Base-by-base conservation (phyloP, 2,113 vertebrate species). In the Phylloscopus trochilus region DNA sequence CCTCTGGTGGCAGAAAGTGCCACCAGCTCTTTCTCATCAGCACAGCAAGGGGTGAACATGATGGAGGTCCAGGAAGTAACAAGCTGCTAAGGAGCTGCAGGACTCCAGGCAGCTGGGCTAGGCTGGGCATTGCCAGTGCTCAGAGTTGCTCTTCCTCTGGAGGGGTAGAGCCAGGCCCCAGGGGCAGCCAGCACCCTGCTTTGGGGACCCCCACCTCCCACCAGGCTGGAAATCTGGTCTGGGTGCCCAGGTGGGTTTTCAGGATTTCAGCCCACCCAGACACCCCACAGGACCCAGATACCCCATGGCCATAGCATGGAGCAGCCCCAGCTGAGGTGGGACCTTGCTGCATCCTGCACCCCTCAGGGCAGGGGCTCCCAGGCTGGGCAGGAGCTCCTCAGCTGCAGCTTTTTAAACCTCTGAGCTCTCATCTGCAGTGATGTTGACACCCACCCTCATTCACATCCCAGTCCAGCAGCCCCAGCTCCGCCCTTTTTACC, bases 251-350 rank as follows among this genome's bases (percentile, higher is more conserved):
- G 21, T 47, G 56, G 26, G 4, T 33, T 33, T 13, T 3, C 6
- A 4, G 28, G 31, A 56, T 67, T 47, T 37, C 15, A 49, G n/a
- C 53, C 30, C 69, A 28, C 24, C 43, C 75, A 67, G 27, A 26
- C 23, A 13, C 49, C 8, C 77, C 9, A 2, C 79, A 18, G 33
- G 3, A 5, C 31, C 30, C 70, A 20, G 37, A 39, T 7, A 1
- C 15, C 20, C 37, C 26, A 0, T 0, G 1, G 5, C 55, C 55
- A n/a, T 1, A 1, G n/a, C 3, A 3, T 2, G 0, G 56, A 33
- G 6, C 47, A 26, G 4, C 39, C 37, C 39, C 52, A 4, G 0
- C 90, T 94, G 24, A 74, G 77, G 87, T 24, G 18, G 6, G 11
- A 55, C 19, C 26, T 2, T 0, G 1, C 18, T 6, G 0, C 2